A percentile compares a stretch with the other conserved stretches of the same genome.
Conservation (phyloP, 35 echinoderm and acorn worm genomes). For the Anneissia japonica region DNA sequence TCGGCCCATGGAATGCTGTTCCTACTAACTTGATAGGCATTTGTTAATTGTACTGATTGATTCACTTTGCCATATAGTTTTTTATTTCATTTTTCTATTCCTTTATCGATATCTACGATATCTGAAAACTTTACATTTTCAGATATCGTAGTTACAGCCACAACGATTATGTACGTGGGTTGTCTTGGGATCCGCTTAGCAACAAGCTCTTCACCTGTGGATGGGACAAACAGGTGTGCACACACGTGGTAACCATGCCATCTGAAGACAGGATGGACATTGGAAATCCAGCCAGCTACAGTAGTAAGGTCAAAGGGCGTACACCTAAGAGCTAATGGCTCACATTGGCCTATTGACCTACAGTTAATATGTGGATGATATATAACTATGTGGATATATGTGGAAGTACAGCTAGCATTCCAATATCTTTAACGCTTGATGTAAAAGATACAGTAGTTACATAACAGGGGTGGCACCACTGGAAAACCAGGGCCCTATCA, state of each 20-base stretch:
- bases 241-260: constrained; percentile 72
- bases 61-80: not conserved
- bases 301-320: not conserved
- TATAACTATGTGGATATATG: too few relatives aligned
- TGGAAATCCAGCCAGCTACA: not conserved
- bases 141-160: constrained; percentile 95
- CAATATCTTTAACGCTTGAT: too few relatives aligned
- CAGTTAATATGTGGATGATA: too few relatives aligned
- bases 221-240: constrained; percentile 73
- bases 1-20: too few relatives aligned
- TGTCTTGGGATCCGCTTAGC: constrained; percentile 84
- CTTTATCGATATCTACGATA: not conserved
- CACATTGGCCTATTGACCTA: not conserved
- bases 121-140: constrained; percentile 21
- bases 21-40: too few relatives aligned
- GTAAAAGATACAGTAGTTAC: too few relatives aligned
- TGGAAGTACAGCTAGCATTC: too few relatives aligned
- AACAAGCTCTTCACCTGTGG: constrained; percentile 85
- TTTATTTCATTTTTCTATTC: not conserved
- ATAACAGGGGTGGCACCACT: too few relatives aligned
- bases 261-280: constrained; percentile 3
- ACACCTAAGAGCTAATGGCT: not conserved
- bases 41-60: not conserved
- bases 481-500: too few relatives aligned
- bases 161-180: constrained; percentile 92